Evolutionary conservation across 2,888 invertebrate genomes (phyloP).

Genomic region (Brenthis ino): DNA sequence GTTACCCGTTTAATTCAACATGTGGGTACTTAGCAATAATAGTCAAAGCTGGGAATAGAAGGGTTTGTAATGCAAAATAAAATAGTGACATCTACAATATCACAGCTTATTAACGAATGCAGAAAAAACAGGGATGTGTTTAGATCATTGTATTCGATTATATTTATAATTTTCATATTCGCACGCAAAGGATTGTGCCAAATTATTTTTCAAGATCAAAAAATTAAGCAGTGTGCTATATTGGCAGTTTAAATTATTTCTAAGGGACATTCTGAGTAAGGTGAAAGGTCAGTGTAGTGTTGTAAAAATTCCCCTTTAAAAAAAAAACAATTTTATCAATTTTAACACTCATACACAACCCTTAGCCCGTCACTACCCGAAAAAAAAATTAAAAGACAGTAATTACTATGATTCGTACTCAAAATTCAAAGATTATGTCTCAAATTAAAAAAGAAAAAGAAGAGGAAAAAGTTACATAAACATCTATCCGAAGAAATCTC

Average conservation of each 20-base stretch:
- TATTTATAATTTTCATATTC: slow-evolving; percentile 14
- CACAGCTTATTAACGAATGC: slow-evolving; percentile 34
- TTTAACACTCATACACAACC: slow-evolving; percentile 32
- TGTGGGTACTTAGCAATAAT: slow-evolving; percentile 44
- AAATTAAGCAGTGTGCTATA: slow-evolving; percentile 41
- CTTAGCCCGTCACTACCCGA: slow-evolving; percentile 35
- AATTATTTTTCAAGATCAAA: slow-evolving; percentile 27
- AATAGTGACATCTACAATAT: slow-evolving; percentile 44
- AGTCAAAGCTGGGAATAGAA: slow-evolving; percentile 51
- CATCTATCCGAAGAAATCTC: slow-evolving; percentile 1
- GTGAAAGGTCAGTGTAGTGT: slow-evolving; percentile 37
- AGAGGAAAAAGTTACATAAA: not conserved
- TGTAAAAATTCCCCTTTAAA: slow-evolving; percentile 28
- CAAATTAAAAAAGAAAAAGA: slow-evolving; percentile 17
- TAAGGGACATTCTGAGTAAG: slow-evolving; percentile 30
- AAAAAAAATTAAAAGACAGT: slow-evolving; percentile 47
- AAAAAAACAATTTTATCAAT: slow-evolving; percentile 16
- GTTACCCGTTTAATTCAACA: slow-evolving; percentile 27
- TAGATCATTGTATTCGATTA: slow-evolving; percentile 6
- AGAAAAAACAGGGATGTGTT: slow-evolving; percentile 27
- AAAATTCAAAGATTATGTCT: slow-evolving; percentile 59
- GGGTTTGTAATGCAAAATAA: slow-evolving; percentile 49
- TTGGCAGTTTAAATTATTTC: slow-evolving; percentile 23
- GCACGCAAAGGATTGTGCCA: slow-evolving; percentile 34
- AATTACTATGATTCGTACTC: slow-evolving; percentile 50